Conservation (phyloP, 2,888 invertebrate species). For the Eupsilia transversa region DNA sequence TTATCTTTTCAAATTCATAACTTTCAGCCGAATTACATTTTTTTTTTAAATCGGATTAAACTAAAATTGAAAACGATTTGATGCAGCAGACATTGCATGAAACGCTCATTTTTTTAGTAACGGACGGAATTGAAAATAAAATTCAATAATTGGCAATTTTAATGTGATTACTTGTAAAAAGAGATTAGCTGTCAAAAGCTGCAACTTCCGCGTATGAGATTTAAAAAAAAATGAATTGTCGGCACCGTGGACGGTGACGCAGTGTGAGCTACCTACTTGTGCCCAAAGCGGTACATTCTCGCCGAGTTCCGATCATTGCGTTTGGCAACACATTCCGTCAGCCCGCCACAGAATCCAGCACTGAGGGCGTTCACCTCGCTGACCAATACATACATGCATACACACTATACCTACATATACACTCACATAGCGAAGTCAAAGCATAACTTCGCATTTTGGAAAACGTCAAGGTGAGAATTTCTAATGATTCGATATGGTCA, state of each 20-base stretch:
- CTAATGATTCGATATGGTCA: conserved; percentile 25
- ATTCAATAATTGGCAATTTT: conserved; percentile 26
- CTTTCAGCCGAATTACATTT: neutral
- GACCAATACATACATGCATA: conserved; percentile 71
- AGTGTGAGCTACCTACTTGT: conserved; percentile 74
- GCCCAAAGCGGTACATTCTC: conserved; percentile 80
- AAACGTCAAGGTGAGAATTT: conserved; percentile 41
- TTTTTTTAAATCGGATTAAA: conserved; percentile 7
- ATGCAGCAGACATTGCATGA: conserved; percentile 13
- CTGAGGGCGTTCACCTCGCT: conserved; percentile 83
- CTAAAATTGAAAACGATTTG: neutral
- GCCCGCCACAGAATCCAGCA: conserved; percentile 81
- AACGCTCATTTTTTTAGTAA: neutral
- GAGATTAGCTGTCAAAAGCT: conserved; percentile 62
- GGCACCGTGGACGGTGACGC: conserved; percentile 49
- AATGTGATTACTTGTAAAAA: conserved; percentile 40
- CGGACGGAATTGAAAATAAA: conserved; percentile 12
- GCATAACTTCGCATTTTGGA: conserved; percentile 49
- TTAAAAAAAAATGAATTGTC: conserved; percentile 51
- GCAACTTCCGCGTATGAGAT: conserved; percentile 44
- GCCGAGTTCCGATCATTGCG: conserved; percentile 86
- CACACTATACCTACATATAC: conserved; percentile 59
- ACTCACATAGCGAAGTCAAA: conserved; percentile 62
- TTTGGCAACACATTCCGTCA: conserved; percentile 88
- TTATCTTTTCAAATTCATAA: neutral